Evolutionary conservation across 1,140 invertebrate species (phyloP), one percentile per base, ranked within the genome.

Genomic region (Trichonephila clavata): DNA sequence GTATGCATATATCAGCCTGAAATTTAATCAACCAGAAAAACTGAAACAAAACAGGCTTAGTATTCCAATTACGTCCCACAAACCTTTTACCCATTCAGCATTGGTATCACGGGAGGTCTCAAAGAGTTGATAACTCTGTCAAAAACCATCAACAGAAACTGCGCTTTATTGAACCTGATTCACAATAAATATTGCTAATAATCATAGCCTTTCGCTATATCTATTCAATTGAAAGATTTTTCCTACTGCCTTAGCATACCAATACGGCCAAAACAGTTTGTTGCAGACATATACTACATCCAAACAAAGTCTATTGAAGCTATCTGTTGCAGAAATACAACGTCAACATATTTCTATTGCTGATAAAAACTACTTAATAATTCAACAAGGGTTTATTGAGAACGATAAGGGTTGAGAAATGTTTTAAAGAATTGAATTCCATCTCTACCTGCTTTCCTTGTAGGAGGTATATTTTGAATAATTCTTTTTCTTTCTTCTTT

Each of bases 321-420:
- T 14, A 77, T 3, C 27, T 77, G 27, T 77, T 77, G 71, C 18
- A 77, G 32, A 77, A 77, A 77, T 39, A 20, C 71, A 77, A 32
- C 71, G 71, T 77, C 71, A 39, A 77, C 71, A 10, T 77, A 27
- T 32, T 32, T 27, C 24, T 13, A 77, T 77, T 27, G 18, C 18
- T 77, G 71, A 77, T 77, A 77, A 77, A 39, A 18, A 77, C 71
- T 77, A 77, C 71, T 77, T 77, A 77, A 77, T 32, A 32, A 77
- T 77, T 77, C 71, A 3, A 27, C 32, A 18, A 32, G 32, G 18
- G 71, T 77, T 27, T 27, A 77, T 39, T 32, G 27, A 32, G 18
- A 13, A 77, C 27, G 71, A 77, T 77, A 77, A 77, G 71, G 32
- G 32, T 39, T 39, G 32, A 39, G 32, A 13, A 39, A 77, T 16